Percentiles rank a stretch among this genome's conserved stretches.
Evolutionary conservation across 2,113 vertebrate genomes (phyloP).

Genomic region (Entelurus aequoreus): DNA sequence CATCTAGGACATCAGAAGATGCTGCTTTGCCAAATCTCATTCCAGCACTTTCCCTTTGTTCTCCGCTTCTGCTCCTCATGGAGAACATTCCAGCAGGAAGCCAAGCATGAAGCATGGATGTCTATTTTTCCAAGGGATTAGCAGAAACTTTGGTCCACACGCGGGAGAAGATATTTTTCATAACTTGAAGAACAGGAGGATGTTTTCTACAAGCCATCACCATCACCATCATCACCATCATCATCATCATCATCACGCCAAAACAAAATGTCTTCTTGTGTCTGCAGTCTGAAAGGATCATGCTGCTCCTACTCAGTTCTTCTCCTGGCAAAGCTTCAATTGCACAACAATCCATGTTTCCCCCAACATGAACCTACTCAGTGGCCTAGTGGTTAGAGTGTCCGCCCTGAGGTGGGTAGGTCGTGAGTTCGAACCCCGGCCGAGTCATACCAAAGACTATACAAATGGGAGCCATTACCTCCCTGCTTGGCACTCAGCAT

Average conservation of each 20-base stretch:
- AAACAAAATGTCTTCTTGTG: slow-evolving; percentile 62
- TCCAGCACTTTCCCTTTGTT: slow-evolving; percentile 58
- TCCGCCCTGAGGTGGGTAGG: no score
- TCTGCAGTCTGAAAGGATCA: slow-evolving; percentile 43
- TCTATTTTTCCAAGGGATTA: slow-evolving; percentile 76
- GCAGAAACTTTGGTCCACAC: slow-evolving; percentile 74
- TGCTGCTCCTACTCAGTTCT: slow-evolving; percentile 26
- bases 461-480: no score
- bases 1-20: slow-evolving; percentile 73
- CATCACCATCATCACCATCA: neutral
- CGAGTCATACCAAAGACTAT: no score
- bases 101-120: slow-evolving; percentile 93
- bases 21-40: slow-evolving; percentile 73
- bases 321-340: slow-evolving; percentile 14
- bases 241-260: slow-evolving; percentile 34
- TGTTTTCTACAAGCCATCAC: slow-evolving; percentile 74
- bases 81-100: slow-evolving; percentile 34
- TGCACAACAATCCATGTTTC: neutral
- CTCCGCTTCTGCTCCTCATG: slow-evolving; percentile 22
- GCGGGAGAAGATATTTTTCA: slow-evolving; percentile 70
- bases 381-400: no score
- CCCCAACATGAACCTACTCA: no score
- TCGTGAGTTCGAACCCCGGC: no score
- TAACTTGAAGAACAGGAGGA: slow-evolving; percentile 56
- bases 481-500: no score